Conservation (phyloP, 2,888 invertebrate genomes). For the Trichopoda pennipes region DNA sequence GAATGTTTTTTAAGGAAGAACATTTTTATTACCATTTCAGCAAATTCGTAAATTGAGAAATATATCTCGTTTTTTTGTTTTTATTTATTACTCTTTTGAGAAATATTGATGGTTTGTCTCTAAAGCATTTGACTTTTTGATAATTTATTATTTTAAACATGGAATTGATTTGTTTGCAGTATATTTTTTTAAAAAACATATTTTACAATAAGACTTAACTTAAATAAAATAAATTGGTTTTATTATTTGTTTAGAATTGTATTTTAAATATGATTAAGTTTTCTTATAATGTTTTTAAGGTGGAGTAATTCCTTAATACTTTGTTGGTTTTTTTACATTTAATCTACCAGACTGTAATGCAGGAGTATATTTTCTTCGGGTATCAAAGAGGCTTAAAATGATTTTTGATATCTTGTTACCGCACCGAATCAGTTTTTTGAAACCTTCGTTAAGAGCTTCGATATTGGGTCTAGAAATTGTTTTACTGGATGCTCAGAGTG, state of each 20-base stretch:
- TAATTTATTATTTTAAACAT: conserved; percentile 39
- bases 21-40: background rate
- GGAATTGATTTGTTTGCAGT: conserved; percentile 28
- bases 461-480: no score
- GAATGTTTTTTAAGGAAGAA: background rate
- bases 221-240: background rate
- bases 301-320: no score
- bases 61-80: background rate
- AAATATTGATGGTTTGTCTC: conserved; percentile 50
- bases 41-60: background rate
- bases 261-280: conserved; percentile 12
- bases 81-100: conserved; percentile 6
- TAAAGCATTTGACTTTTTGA: conserved; percentile 51
- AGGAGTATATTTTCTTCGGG: no score
- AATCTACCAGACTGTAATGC: background rate
- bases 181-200: background rate
- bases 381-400: no score
- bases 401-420: no score
- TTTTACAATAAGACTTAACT: background rate
- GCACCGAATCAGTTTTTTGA: no score
- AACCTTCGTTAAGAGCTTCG: no score
- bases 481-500: no score
- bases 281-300: background rate
- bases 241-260: background rate
- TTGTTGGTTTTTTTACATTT: no score